A percentile compares a stretch with the other conserved stretches of the same genome.
Conservation (phyloP, 2,888 invertebrate species). For the Omphaloscelis lunosa region DNA sequence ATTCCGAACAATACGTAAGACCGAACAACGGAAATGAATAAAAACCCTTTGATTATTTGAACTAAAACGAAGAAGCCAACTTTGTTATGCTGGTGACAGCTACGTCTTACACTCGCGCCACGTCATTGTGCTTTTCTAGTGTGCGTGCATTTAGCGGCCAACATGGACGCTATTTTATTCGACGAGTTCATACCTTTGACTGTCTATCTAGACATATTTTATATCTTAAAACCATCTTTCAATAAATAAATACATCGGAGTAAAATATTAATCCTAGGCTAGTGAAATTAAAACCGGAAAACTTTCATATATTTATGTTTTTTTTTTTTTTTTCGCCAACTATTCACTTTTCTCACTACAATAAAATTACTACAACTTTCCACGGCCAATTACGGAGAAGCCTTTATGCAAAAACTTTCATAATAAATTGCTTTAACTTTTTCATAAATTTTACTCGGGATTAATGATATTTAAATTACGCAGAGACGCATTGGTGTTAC, state of each 20-base stretch:
- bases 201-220: too few relatives aligned
- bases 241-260: conserved; percentile 44
- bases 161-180: too few relatives aligned
- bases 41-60: too few relatives aligned
- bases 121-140: too few relatives aligned
- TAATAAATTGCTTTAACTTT: conserved; percentile 40
- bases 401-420: conserved; percentile 37
- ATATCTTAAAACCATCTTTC: conserved; percentile 32
- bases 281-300: conserved; percentile 31
- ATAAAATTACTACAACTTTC: conserved; percentile 21
- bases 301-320: background rate
- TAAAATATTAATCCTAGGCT: conserved; percentile 33
- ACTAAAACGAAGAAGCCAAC: too few relatives aligned
- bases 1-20: conserved; percentile 51
- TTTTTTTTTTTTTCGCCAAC: background rate
- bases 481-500: background rate
- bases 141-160: too few relatives aligned
- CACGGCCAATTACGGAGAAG: conserved; percentile 20
- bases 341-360: background rate
- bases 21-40: conserved; percentile 47
- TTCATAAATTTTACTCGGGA: conserved; percentile 27
- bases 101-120: too few relatives aligned
- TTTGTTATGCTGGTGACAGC: too few relatives aligned
- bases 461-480: conserved; percentile 23
- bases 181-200: too few relatives aligned